These are phyloP conservation scores for Luscinia luscinia DNA, from an alignment of 2,797 vertebrate genomes.

Conservation along the genomic window DNA sequence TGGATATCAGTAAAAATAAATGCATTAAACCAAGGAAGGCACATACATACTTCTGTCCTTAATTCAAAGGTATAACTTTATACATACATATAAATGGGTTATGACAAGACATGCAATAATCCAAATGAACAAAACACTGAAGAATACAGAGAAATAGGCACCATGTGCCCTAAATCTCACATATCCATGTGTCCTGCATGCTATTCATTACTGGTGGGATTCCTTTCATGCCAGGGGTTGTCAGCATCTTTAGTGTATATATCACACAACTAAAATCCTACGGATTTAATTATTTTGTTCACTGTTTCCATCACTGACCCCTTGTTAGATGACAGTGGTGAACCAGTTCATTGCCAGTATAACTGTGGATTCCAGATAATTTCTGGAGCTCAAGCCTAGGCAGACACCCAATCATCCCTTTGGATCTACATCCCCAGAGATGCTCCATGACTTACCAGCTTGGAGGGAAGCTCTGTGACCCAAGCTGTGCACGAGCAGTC, in stretches of 20 bases:
- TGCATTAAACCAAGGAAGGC: background rate
- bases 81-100: background rate
- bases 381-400: background rate
- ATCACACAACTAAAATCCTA: background rate
- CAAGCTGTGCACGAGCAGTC: background rate
- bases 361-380: background rate
- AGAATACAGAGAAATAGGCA: background rate
- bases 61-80: background rate
- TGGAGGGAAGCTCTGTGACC: background rate
- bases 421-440: background rate
- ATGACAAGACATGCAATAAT: background rate
- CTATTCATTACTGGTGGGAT: background rate
- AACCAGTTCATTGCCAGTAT: background rate
- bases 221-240: background rate
- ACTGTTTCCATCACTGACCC: background rate
- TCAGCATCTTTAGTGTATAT: background rate
- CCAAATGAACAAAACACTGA: background rate
- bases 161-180: background rate
- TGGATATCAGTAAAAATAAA: background rate
- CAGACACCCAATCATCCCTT: background rate
- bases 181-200: background rate
- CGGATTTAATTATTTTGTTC: background rate
- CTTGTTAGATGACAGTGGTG: background rate
- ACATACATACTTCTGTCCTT: background rate
- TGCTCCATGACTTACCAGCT: background rate